phyloP scores from a whole-genome alignment of 2,797 vertebrate genomes.

The Clarias laeviceps region DNA sequence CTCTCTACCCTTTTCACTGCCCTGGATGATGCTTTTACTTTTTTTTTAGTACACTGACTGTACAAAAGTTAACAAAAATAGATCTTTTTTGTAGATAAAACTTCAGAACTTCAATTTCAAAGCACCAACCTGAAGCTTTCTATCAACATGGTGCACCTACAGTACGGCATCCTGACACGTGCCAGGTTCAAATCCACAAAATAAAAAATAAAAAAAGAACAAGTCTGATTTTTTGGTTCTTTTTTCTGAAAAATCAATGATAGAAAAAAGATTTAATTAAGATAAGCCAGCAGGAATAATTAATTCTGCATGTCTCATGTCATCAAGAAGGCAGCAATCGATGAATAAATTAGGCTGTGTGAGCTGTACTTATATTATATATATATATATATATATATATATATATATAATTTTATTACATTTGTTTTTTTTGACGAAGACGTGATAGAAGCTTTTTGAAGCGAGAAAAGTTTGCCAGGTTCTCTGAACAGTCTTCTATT shows the following conservation, averaged over 20 bases:
- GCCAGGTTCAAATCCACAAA: slow-evolving; percentile 49
- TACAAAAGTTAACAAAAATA: slow-evolving; percentile 25
- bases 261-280: slow-evolving; percentile 84
- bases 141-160: slow-evolving; percentile 60
- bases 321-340: slow-evolving; percentile 72
- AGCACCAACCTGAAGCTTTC: slow-evolving; percentile 34
- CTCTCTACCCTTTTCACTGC: slow-evolving; percentile 35
- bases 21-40: slow-evolving; percentile 45
- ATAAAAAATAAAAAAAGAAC: slow-evolving; percentile 59
- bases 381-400: neutral
- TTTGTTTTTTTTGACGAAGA: slow-evolving; percentile 11
- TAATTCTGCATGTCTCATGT: slow-evolving; percentile 74
- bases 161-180: slow-evolving; percentile 72
- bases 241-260: slow-evolving; percentile 76
- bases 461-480: slow-evolving; percentile 55
- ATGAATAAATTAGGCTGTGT: slow-evolving; percentile 69
- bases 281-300: slow-evolving; percentile 79
- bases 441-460: slow-evolving; percentile 31
- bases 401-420: slow-evolving; percentile 3
- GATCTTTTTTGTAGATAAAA: slow-evolving; percentile 24
- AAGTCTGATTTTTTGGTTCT: slow-evolving; percentile 71
- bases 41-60: slow-evolving; percentile 3
- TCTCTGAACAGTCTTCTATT: slow-evolving; percentile 53
- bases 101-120: slow-evolving; percentile 64
- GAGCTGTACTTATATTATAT: slow-evolving; percentile 34